Conservation (phyloP, 2,113 vertebrate species). For the Takifugu bimaculatus region DNA sequence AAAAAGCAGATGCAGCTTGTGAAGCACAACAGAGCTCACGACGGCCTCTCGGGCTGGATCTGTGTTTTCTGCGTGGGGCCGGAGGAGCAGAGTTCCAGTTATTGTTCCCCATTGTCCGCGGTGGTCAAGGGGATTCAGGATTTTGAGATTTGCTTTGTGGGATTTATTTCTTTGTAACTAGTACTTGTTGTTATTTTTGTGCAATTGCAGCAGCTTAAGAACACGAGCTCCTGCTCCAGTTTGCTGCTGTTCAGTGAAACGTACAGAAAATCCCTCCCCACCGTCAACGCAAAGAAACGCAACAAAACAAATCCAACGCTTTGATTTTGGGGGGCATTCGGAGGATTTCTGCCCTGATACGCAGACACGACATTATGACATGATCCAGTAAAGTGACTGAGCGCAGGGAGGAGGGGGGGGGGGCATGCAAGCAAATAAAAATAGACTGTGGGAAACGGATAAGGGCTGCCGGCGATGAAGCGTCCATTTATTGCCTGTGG, state of each 20-base stretch:
- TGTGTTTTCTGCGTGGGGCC: constrained; percentile 21
- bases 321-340: constrained; percentile 9
- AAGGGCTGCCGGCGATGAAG: constrained; percentile 30
- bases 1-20: neutral
- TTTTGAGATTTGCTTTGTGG: constrained; percentile 44
- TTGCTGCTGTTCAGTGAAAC: constrained; percentile 22
- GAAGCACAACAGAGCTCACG: too few relatives aligned
- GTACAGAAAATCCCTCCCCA: constrained; percentile 1
- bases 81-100: constrained; percentile 13
- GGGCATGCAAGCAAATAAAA: constrained; percentile 38
- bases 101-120: constrained; percentile 18
- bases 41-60: constrained; percentile 12
- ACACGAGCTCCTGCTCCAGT: constrained; percentile 16
- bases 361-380: neutral
- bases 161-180: constrained; percentile 25
- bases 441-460: constrained; percentile 52
- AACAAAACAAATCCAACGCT: constrained; percentile 4
- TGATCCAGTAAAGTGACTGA: too few relatives aligned
- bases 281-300: neutral
- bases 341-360: neutral
- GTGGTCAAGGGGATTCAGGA: constrained; percentile 49
- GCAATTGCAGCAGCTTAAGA: constrained; percentile 21
- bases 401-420: neutral
- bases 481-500: constrained; percentile 26
- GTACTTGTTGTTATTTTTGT: constrained; percentile 11